Base-by-base conservation (phyloP, 2,888 invertebrate species). In the Congeria kusceri region DNA sequence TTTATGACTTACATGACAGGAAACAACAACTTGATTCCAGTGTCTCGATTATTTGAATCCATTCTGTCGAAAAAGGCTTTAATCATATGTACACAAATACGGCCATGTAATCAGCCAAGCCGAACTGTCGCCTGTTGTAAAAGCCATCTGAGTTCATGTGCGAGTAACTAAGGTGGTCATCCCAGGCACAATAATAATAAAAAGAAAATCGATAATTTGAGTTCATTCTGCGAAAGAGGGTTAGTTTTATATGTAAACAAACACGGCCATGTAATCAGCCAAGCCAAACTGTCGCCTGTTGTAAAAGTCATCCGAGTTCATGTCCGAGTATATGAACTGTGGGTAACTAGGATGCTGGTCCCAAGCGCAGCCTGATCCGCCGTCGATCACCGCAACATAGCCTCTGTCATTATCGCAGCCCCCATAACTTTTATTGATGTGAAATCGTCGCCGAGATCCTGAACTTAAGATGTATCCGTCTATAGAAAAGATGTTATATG, bases 321-420 rank as follows among this genome's bases (percentile, higher is more conserved):
- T n/a, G 53, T 53, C 53, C 20, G 53, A 53, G 53, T 53, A 53
- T 3, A 53, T 25, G 53, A 53, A 53, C 53, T 53, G 5, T 1
- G 53, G 53, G 20, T 53, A 25, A 53, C 53, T 20, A 25, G 25
- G 23, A 20, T 53, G 53, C 9, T 23, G 9, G n/a, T 53, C 53
- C 53, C 20, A 23, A 1, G 5, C 7, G n/a, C 53, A 53, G 9
- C 53, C 53, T 1, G 20, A 9, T 53, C 23, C 23, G 18, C 53
- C 53, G 11, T 53, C 53, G n/a, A 20, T 53, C 53, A 53, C 53
- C 20, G 11, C 53, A 25, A 20, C 20, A n/a, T 53, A 25, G 18
- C 5, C 53, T 9, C 20, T 53, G 11, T 53, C 53, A 1, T 25
- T 25, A 1, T 20, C 20, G 53, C 53, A 53, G 13, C 53, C 53